Conservation (phyloP, 2,113 vertebrate species). For the Leucopsar rothschildi region DNA sequence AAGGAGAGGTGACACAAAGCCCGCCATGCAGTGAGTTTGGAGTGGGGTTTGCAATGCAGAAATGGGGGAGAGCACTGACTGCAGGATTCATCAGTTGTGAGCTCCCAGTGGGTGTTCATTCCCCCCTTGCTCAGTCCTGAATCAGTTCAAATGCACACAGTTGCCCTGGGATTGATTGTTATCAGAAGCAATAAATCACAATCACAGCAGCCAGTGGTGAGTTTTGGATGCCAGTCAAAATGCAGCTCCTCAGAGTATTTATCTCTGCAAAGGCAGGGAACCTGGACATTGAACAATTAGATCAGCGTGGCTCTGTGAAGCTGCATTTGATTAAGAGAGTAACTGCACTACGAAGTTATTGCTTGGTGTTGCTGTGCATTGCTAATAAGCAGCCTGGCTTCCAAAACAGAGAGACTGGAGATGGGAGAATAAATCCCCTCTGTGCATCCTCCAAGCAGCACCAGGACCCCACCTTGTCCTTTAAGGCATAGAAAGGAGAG, state of each 20-base stretch:
- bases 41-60: not conserved
- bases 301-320: not conserved
- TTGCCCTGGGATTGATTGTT: not conserved
- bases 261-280: not conserved
- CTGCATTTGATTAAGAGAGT: constrained; percentile 32
- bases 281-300: constrained; percentile 3
- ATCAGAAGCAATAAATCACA: constrained; percentile 39
- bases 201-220: not conserved
- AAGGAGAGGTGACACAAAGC: not conserved
- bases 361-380: not conserved
- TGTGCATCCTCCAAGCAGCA: accelerated
- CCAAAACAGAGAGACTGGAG: not conserved
- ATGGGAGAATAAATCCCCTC: not conserved
- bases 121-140: not conserved
- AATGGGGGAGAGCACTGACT: not conserved
- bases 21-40: accelerated
- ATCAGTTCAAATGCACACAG: not conserved
- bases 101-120: not conserved
- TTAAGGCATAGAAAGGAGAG: accelerated
- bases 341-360: not conserved
- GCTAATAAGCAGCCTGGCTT: not conserved
- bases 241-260: not conserved
- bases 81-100: not conserved
- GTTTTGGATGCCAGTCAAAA: constrained; percentile 35
- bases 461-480: not conserved